Percentiles rank a stretch among this genome's conserved stretches.
phyloP scores from a whole-genome alignment of 2,797 vertebrate genomes.

The Anguilla marmorata region DNA sequence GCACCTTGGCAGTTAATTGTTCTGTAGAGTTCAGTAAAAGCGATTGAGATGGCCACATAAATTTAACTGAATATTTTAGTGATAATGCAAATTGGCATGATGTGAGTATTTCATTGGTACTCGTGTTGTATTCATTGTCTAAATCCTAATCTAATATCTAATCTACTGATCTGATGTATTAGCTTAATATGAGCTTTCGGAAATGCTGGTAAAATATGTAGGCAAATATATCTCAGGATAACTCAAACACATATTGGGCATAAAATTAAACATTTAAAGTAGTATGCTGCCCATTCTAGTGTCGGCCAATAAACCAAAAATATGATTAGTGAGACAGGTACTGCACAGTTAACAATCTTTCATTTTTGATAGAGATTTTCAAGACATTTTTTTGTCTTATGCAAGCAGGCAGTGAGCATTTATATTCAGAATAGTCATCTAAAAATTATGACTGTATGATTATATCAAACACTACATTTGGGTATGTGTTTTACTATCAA shows the following conservation, averaged over 20 bases:
- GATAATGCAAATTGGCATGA: background rate
- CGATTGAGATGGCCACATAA: background rate
- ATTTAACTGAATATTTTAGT: background rate
- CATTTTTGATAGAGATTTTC: background rate
- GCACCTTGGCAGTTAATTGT: constrained; percentile 56
- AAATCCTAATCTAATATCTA: background rate
- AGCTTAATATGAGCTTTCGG: background rate
- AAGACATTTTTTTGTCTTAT: background rate
- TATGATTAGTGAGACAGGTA: background rate
- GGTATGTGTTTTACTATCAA: no score
- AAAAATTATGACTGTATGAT: background rate
- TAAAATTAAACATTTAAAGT: background rate
- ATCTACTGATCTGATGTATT: background rate
- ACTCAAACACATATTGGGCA: background rate
- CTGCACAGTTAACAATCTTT: background rate
- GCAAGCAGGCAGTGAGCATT: background rate
- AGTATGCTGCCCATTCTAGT: background rate
- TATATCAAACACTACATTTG: no score
- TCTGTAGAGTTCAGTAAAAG: constrained; percentile 20
- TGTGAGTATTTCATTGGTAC: background rate
- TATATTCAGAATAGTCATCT: background rate
- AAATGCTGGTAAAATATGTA: background rate
- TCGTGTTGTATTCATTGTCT: background rate
- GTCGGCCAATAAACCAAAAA: background rate
- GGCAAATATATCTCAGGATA: background rate